These are phyloP conservation scores for Lepidonotus clava DNA, from an alignment of 2,888 invertebrate species.

Conservation along the genomic window DNA sequence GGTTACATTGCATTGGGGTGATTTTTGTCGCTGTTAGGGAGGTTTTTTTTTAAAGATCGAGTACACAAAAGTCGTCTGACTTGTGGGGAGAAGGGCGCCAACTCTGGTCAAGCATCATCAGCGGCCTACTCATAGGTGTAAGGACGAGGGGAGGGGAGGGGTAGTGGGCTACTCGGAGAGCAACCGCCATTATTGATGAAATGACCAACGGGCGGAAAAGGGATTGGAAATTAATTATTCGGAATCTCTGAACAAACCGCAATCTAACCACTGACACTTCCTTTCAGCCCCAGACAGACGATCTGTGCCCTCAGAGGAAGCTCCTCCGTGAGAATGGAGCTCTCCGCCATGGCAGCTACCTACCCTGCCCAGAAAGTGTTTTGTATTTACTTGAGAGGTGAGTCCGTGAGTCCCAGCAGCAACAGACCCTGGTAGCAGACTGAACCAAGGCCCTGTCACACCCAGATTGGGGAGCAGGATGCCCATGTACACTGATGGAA, in stretches of 20 bases:
- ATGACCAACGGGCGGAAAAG: neutral
- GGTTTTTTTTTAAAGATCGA: too few relatives aligned
- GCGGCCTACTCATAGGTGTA: neutral
- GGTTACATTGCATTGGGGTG: too few relatives aligned
- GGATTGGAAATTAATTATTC: constrained; percentile 12
- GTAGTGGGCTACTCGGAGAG: neutral
- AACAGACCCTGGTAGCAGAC: too few relatives aligned
- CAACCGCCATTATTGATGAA: neutral
- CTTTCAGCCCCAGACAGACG: neutral
- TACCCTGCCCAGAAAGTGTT: too few relatives aligned
- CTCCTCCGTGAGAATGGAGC: too few relatives aligned
- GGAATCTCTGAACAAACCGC: neutral
- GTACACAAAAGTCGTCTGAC: constrained; percentile 30
- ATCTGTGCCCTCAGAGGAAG: neutral
- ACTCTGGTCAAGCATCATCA: neutral
- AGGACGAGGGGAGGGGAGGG: neutral
- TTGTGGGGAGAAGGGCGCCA: neutral
- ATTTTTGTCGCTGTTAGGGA: too few relatives aligned
- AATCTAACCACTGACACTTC: neutral
- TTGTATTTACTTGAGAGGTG: too few relatives aligned
- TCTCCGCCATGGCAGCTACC: too few relatives aligned
- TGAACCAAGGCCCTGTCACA: too few relatives aligned
- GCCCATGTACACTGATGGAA: too few relatives aligned
- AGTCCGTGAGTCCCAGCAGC: too few relatives aligned
- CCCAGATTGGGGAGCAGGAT: too few relatives aligned